phyloP scores from a whole-genome alignment of 2,797 vertebrate species.

The Acipenser transmontanus region DNA sequence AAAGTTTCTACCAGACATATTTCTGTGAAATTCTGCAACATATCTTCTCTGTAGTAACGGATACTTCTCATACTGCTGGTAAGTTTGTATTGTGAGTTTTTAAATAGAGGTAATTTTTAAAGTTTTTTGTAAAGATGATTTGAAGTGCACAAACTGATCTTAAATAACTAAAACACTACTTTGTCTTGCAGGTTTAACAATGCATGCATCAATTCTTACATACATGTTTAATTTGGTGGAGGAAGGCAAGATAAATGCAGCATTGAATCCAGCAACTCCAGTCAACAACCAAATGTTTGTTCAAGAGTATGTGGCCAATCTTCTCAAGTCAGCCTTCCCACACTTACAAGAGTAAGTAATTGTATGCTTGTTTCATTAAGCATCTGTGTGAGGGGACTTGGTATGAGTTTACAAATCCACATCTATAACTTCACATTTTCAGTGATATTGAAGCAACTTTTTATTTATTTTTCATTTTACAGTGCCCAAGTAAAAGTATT shows the following conservation, averaged over 20 bases:
- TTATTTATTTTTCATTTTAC: conserved; percentile 8
- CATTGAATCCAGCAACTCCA: conserved; percentile 77
- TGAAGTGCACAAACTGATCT: too few relatives aligned
- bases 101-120: too few relatives aligned
- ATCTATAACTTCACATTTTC: too few relatives aligned
- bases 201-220: conserved; percentile 95
- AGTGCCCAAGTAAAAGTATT: conserved; percentile 99
- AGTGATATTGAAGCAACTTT: background rate
- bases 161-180: background rate
- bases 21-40: conserved; percentile 97
- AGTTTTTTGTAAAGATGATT: too few relatives aligned
- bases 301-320: conserved; percentile 96
- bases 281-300: conserved; percentile 93
- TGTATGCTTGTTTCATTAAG: too few relatives aligned
- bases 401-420: too few relatives aligned
- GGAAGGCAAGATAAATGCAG: conserved; percentile 90
- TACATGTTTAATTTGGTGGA: conserved; percentile 99
- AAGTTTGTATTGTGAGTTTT: conserved; percentile 31
- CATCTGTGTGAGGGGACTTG: too few relatives aligned
- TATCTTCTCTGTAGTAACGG: conserved; percentile 97
- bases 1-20: conserved; percentile 97
- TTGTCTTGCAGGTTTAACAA: conserved; percentile 76
- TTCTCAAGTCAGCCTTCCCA: conserved; percentile 95
- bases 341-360: conserved; percentile 90
- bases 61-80: conserved; percentile 98